Evolutionary conservation across 2,888 invertebrate genomes (phyloP).

Genomic region (Colletes collaris): DNA sequence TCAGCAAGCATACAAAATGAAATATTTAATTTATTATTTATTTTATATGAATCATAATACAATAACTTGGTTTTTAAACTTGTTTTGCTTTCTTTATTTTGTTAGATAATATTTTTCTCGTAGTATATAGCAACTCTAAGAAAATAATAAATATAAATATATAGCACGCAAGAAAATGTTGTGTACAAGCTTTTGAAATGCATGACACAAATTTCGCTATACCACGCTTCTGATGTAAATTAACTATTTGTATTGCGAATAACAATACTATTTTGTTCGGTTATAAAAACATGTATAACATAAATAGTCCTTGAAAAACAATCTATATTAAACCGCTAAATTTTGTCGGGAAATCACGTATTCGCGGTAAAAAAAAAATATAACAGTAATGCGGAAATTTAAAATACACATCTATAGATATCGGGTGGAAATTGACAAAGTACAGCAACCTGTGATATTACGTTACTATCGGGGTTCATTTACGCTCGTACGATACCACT

Average conservation of each 20-base stretch:
- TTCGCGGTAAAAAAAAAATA: not conserved
- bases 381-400: slow-evolving; percentile 1
- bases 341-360: not conserved
- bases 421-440: slow-evolving; percentile 14
- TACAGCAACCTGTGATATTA: slow-evolving; percentile 43
- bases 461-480: slow-evolving; percentile 50
- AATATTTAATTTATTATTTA: no score
- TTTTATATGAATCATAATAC: not conserved
- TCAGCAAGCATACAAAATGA: no score
- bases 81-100: not conserved
- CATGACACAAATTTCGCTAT: slow-evolving; percentile 15
- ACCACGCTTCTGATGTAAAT: slow-evolving; percentile 25
- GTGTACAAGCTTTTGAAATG: not conserved
- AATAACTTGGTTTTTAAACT: not conserved
- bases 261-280: slow-evolving; percentile 7
- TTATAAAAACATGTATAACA: slow-evolving; percentile 1
- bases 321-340: not conserved
- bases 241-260: slow-evolving; percentile 11
- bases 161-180: slow-evolving; percentile 5
- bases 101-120: not conserved
- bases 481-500: slow-evolving; percentile 15
- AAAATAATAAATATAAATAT: not conserved
- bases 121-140: not conserved
- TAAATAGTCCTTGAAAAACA: not conserved
- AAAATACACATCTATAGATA: slow-evolving; percentile 11